Percentiles rank a stretch among this genome's conserved stretches.
Conservation (phyloP, 2,888 invertebrate species). For the Troides aeacus region DNA sequence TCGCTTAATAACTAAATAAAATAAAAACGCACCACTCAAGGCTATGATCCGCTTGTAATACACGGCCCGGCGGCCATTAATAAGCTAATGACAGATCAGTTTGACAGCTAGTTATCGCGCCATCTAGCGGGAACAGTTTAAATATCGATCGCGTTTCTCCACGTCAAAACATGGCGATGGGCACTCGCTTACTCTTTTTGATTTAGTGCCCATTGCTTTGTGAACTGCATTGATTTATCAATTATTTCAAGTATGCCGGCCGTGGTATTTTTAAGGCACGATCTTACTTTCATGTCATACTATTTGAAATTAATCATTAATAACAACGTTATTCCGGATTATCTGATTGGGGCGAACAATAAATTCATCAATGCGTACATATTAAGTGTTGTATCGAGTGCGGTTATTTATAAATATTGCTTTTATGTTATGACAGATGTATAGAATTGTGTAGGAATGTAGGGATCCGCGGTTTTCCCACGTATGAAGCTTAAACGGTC, state of each 20-base stretch:
- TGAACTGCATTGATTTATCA: conserved; percentile 78
- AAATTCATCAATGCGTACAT: conserved; percentile 40
- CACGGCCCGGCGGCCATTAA: conserved; percentile 63
- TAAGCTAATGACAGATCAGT: conserved; percentile 75
- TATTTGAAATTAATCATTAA: conserved; percentile 73
- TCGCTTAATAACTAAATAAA: conserved; percentile 25
- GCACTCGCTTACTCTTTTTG: conserved; percentile 61
- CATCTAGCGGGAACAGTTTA: conserved; percentile 75
- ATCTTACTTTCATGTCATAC: conserved; percentile 77
- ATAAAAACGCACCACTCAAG: conserved; percentile 20
- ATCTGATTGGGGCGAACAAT: conserved; percentile 70
- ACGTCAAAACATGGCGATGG: conserved; percentile 76
- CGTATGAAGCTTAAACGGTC: too few relatives aligned
- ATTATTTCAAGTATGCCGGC: conserved; percentile 71
- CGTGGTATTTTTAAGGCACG: conserved; percentile 72
- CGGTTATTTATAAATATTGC: conserved; percentile 11
- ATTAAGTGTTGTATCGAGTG: conserved; percentile 16
- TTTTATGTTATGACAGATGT: conserved; percentile 4
- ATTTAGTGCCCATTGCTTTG: conserved; percentile 72
- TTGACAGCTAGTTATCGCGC: conserved; percentile 76
- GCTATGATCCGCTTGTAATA: conserved; percentile 47
- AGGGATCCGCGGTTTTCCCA: background rate
- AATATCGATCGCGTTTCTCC: conserved; percentile 68
- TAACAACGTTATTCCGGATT: conserved; percentile 67
- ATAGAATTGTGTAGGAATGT: background rate